Conservation (phyloP, 2,888 invertebrate species). For the Metacarcinus magister region DNA sequence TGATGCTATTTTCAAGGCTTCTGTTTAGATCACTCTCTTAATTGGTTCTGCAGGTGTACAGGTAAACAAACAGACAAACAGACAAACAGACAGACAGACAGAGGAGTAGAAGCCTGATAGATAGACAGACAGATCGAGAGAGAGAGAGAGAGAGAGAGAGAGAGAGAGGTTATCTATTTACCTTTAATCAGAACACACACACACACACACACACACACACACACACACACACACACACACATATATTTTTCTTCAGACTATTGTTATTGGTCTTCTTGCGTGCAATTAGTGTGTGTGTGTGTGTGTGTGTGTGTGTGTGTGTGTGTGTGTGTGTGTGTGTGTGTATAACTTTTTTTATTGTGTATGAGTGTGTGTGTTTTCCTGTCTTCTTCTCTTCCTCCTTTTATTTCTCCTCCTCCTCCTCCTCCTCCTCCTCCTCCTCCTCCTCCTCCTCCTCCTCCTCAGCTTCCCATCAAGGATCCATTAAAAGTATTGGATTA, state of each 20-base stretch:
- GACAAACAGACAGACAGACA: no score
- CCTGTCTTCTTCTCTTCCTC: neutral
- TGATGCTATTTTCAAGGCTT: neutral
- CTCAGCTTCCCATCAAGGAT: neutral
- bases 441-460: no score
- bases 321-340: neutral
- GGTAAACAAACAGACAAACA: no score
- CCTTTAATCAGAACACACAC: neutral
- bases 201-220: slow-evolving; percentile 26
- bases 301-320: neutral
- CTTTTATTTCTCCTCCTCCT: no score
- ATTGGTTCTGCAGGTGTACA: neutral
- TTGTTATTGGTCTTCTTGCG: no score
- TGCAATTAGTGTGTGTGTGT: no score
- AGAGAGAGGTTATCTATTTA: neutral
- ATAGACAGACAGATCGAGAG: no score
- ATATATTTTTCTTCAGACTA: neutral
- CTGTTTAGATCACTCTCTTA: neutral
- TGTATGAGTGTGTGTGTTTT: neutral
- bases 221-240: neutral
- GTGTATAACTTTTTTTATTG: neutral
- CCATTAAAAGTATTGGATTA: neutral
- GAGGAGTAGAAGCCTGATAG: no score
- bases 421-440: no score
- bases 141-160: no score